These are phyloP conservation scores for Drosophila subobscura DNA, from an alignment of 1,140 invertebrate species.

Conservation along the genomic window DNA sequence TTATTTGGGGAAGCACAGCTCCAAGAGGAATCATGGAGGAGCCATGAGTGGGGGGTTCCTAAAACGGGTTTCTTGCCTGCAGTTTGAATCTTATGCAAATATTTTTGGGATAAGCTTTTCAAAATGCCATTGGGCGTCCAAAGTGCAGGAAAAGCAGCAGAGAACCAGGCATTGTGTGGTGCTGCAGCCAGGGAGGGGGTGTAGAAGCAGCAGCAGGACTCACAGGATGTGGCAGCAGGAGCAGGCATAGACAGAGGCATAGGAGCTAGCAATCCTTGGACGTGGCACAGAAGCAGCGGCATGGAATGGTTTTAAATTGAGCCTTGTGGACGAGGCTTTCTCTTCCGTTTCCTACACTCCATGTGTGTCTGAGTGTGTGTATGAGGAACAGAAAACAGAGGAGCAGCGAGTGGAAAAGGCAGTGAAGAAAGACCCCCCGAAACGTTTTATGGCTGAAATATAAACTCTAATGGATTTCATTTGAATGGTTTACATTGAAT, in stretches of 20 bases:
- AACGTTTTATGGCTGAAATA: conserved; percentile 73
- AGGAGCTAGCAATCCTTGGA: too few species aligned
- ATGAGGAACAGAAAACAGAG: background rate
- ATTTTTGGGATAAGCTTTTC: conserved; percentile 74
- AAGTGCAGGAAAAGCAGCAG: conserved; percentile 6
- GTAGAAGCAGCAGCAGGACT: background rate
- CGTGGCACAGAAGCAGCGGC: background rate
- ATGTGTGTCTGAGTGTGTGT: conserved; percentile 22
- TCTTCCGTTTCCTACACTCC: conserved; percentile 12
- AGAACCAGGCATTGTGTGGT: conserved; percentile 46
- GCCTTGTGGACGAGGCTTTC: conserved; percentile 51
- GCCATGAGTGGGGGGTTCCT: conserved; percentile 3
- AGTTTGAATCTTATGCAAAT: conserved; percentile 80
- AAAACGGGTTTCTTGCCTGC: conserved; percentile 66
- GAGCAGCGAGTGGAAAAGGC: background rate
- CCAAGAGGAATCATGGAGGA: background rate
- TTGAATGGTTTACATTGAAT: conserved; percentile 74
- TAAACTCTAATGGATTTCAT: conserved; percentile 80
- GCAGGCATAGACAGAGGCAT: conserved; percentile 1
- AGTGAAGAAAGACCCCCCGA: conserved; percentile 2
- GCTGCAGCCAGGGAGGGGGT: conserved; percentile 4
- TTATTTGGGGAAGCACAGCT: conserved; percentile 39
- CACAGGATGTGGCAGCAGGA: background rate
- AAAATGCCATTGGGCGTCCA: conserved; percentile 46
- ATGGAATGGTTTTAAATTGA: conserved; percentile 61